Base-by-base conservation (phyloP, 2,113 vertebrate species). In the Ceyx cyanopectus region DNA sequence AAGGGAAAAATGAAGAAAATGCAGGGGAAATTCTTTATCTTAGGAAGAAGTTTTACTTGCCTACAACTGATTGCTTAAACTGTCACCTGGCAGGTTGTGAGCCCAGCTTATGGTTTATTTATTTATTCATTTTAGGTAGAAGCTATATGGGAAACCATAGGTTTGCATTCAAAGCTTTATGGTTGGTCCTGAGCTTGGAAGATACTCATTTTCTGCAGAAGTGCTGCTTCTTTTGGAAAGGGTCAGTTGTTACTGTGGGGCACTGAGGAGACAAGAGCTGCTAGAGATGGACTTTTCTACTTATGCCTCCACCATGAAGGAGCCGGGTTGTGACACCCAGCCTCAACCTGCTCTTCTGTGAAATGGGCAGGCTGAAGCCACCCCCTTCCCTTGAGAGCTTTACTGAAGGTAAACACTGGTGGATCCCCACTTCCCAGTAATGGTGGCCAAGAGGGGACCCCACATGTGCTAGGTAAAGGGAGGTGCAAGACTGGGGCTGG, bases 1-100 rank as follows among this genome's bases (percentile, higher is more conserved):
- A 60, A 65, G 51, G 27, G 76, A 87, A 87, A 89, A 73, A 68
- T 79, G 17, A 84, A 65, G 54, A 65, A 94, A 89, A 93, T 41
- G 32, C 34, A 46, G 32, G 32, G 45, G 17, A 90, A 75, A 69
- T 61, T 54, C 45, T 61, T 88, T 84, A 48, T 69, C 62, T 51
- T 65, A 34, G 61, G 1, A 2, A 77, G 77, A 82, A 77, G n/a
- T 87, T 46, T 58, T 30, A 45, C 69, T 86, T 89, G 50, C 77
- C 34, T 92, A n/a, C 41, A 86, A 53, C 50, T 37, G 62, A 61
- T 72, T 20, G 16, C 43, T 90, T 61, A 72, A 84, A 68, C 57
- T 62, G 32, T 75, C 66, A 75, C 65, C 50, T 61, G 61, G 37
- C 27, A 81, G 53, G 40, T 84, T 86, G n/a, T 53, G 78, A 89